Base-by-base conservation (phyloP, 2,797 vertebrate genomes). In the Zalophus californianus region DNA sequence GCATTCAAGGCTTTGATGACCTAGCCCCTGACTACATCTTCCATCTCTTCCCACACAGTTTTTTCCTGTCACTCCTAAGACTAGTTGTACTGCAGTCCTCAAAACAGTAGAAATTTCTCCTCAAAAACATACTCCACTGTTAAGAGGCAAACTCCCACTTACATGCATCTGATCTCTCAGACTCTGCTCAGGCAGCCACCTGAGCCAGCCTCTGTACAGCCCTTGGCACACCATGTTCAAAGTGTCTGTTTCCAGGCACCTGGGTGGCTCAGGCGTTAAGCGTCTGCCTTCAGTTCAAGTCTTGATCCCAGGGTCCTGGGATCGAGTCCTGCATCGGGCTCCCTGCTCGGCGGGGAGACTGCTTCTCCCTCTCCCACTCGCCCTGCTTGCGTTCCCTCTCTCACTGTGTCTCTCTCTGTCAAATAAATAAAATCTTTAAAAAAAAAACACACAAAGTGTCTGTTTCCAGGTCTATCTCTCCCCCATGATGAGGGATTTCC, bases 1-100 rank as follows among this genome's bases (percentile, higher is more conserved):
- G 16, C 73, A 44, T 82, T 92, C 91, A 86, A 92, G 94, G 25
- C 38, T 92, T 91, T 77, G 20, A 62, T 79, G 54, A 68, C 92
- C 50, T 90, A 70, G 66, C 11, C 50, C 35, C 38, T 87, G 38
- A 16, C 91, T 90, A 50, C 14, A 4, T 72, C 6, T 88, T 58
- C 10, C 79, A 1, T 66, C 64, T 87, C 60, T 68, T 92, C 80
- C 64, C 75, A 75, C 11, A 38, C 2, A 84, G 62, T 78, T 84
- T 64, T 95, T 50, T 95, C 48, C 77, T 52, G 11, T 92, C 64
- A 80, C 48, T 73, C 66, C 62, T 50, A 44, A 72, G 56, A 77
- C 90, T 75, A 88, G 4, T 52, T 66, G n/a, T 70, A 52, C 68
- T 83, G 38, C 9, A 38, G 6, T 85, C 88, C 78, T 85, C 89